Evolutionary conservation across 2,797 vertebrate genomes (phyloP).

Genomic region (Premnoplex brunnescens): DNA sequence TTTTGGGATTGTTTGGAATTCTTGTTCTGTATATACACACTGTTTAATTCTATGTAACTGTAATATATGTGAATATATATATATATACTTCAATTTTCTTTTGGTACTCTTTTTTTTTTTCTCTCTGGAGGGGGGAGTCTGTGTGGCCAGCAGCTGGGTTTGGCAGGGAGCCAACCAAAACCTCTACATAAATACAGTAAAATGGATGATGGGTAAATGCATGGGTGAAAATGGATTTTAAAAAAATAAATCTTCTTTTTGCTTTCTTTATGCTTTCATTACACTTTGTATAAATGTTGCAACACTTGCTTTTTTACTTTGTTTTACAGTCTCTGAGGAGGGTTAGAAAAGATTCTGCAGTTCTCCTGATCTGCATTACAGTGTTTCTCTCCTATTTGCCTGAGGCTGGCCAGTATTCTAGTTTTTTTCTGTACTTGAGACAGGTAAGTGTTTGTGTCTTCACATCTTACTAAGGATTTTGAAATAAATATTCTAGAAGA

Average conservation of each 20-base stretch:
- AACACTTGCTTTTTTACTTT: background rate
- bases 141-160: too few species aligned
- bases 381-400: constrained; percentile 94
- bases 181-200: background rate
- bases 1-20: too few species aligned
- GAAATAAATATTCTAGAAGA: background rate
- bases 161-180: too few species aligned
- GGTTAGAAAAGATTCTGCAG: constrained; percentile 87
- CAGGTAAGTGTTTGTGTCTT: constrained; percentile 79
- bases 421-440: constrained; percentile 94
- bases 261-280: background rate
- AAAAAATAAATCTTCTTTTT: background rate
- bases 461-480: background rate
- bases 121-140: too few species aligned
- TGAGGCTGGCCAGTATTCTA: constrained; percentile 95
- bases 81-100: too few species aligned
- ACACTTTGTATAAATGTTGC: background rate
- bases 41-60: too few species aligned
- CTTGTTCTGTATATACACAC: too few species aligned
- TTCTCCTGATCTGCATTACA: constrained; percentile 90
- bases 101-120: too few species aligned
- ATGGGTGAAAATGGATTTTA: background rate
- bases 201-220: background rate
- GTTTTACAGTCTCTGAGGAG: constrained; percentile 88
- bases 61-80: too few species aligned